A percentile compares a stretch with the other conserved stretches of the same genome.
These are phyloP conservation scores for Aphelinus certus DNA, from an alignment of 1,140 invertebrate species.

Conservation along the genomic window DNA sequence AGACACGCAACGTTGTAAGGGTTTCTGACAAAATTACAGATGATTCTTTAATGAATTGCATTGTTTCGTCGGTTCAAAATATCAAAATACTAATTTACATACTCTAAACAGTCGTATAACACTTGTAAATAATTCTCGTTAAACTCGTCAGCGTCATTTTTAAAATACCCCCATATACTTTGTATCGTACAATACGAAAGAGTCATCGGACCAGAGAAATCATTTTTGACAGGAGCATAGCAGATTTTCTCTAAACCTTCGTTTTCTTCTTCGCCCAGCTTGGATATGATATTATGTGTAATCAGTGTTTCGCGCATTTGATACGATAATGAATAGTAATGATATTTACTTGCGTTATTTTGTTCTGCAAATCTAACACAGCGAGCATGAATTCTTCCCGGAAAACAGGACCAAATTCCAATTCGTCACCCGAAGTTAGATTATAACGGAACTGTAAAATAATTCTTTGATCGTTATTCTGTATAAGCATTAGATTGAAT, in stretches of 20 bases:
- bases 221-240: constrained; percentile 80
- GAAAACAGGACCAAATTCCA: constrained; percentile 83
- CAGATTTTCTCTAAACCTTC: constrained; percentile 81
- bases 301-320: not conserved
- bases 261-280: constrained; percentile 61
- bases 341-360: constrained; percentile 73
- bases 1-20: constrained; percentile 81
- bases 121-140: constrained; percentile 52
- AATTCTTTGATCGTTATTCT: not conserved
- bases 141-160: constrained; percentile 77
- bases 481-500: not conserved
- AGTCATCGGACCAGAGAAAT: constrained; percentile 62
- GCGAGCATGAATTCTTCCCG: constrained; percentile 80
- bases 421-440: constrained; percentile 44
- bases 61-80: constrained; percentile 69
- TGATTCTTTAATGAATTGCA: constrained; percentile 62
- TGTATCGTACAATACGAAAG: constrained; percentile 84
- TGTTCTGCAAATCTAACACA: constrained; percentile 81
- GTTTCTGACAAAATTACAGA: constrained; percentile 65
- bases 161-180: constrained; percentile 90
- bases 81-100: constrained; percentile 67
- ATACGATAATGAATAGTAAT: constrained; percentile 11
- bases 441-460: constrained; percentile 46
- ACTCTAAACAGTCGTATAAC: constrained; percentile 79
- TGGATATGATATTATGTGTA: constrained; percentile 7